phyloP scores from a whole-genome alignment of 2,113 vertebrate species.

The Engystomops pustulosus region DNA sequence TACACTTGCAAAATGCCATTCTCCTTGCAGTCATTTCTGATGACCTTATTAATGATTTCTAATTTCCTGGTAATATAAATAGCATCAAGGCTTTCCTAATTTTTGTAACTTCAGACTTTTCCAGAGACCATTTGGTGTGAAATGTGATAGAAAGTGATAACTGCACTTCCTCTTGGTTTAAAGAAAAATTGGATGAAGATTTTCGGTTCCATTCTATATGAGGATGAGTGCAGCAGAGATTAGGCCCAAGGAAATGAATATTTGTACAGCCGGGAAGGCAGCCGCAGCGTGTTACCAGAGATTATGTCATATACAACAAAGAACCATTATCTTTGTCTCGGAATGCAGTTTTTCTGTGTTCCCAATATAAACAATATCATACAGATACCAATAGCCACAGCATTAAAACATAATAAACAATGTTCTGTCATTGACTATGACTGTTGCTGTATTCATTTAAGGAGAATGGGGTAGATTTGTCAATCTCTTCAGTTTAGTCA shows the following conservation, averaged over 20 bases:
- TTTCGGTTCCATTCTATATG: neutral
- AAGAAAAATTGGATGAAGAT: neutral
- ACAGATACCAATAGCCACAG: no score
- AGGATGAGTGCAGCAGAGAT: neutral
- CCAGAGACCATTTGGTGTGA: neutral
- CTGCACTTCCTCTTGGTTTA: neutral
- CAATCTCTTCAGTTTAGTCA: no score
- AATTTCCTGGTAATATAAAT: neutral
- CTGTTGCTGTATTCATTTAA: neutral
- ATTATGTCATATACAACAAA: conserved; percentile 3
- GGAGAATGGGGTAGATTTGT: no score
- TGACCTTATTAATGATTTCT: neutral
- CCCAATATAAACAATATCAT: neutral
- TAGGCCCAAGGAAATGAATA: neutral
- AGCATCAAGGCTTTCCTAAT: neutral
- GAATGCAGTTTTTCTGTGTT: neutral
- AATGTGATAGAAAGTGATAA: neutral
- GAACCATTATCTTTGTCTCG: neutral
- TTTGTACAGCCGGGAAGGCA: neutral
- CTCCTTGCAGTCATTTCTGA: neutral
- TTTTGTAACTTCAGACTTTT: neutral
- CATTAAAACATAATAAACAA: neutral
- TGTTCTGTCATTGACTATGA: neutral
- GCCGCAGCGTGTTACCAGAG: neutral
- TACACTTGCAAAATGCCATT: neutral